phyloP scores from a whole-genome alignment of 2,797 vertebrate species.

The Pelochelys cantorii region DNA sequence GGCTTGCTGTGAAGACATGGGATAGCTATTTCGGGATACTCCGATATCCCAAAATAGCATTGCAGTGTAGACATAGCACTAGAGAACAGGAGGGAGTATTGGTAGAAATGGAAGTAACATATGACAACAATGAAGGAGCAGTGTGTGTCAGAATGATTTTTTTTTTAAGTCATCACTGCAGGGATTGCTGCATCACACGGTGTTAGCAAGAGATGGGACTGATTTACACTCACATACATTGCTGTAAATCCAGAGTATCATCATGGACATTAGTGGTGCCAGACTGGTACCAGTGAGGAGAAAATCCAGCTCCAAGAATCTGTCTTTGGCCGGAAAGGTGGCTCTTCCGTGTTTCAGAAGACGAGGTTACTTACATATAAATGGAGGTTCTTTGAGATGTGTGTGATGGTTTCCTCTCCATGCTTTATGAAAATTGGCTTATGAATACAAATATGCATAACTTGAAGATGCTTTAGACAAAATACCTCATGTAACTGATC shows the following conservation, averaged over 20 bases:
- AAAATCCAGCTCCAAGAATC: background rate
- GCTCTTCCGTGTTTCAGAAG: background rate
- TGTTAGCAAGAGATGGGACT: background rate
- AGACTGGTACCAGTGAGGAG: background rate
- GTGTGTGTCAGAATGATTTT: background rate
- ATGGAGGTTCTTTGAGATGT: background rate
- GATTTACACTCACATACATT: background rate
- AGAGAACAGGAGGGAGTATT: background rate
- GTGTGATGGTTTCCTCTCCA: background rate
- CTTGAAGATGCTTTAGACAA: too few species aligned
- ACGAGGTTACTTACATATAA: background rate
- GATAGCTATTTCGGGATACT: too few species aligned
- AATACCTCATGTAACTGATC: too few species aligned
- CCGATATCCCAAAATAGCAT: too few species aligned
- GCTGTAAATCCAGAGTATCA: background rate
- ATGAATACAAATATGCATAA: too few species aligned
- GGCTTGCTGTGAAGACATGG: too few species aligned
- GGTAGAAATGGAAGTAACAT: too few species aligned
- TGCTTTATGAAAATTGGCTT: too few species aligned
- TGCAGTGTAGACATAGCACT: background rate
- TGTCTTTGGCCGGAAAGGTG: background rate
- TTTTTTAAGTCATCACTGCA: fast-evolving
- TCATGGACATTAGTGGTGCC: background rate
- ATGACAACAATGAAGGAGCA: background rate
- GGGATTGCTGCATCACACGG: background rate